These are phyloP conservation scores for Patella depressa DNA, from an alignment of 2,888 invertebrate genomes.

Conservation along the genomic window DNA sequence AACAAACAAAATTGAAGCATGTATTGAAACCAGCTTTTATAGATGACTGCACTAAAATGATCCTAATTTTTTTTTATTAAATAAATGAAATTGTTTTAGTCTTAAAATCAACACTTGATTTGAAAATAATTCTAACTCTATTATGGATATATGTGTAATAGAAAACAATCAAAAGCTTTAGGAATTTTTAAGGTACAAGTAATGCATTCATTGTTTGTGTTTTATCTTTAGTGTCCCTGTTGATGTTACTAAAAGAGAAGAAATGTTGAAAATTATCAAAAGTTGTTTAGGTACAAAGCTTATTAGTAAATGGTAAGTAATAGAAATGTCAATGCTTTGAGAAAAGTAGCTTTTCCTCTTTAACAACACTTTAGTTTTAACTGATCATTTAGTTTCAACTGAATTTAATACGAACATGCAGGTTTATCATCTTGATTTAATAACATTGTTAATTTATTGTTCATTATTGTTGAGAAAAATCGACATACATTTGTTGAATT, in stretches of 20 bases:
- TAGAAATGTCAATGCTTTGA: not conserved
- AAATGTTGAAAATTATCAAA: constrained; percentile 87
- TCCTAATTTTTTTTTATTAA: no score
- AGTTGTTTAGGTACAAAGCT: constrained; percentile 98
- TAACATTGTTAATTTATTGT: not conserved
- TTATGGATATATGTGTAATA: not conserved
- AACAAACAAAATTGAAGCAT: no score
- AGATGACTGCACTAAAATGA: no score
- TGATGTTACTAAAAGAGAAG: constrained; percentile 82
- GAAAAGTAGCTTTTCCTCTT: not conserved
- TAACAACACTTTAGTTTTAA: no score
- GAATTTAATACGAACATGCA: no score
- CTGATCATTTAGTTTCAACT: no score
- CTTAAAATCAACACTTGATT: not conserved
- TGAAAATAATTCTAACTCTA: not conserved
- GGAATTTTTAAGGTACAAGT: not conserved
- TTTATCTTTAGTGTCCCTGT: constrained; percentile 79
- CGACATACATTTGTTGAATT: no score
- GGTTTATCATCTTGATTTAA: no score
- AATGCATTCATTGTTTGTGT: constrained; percentile 8
- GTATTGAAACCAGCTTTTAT: no score
- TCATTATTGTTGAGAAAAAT: no score
- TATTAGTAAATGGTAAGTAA: constrained; percentile 85
- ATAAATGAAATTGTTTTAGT: not conserved
- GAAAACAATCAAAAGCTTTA: not conserved